Evolutionary conservation across 1,140 invertebrate species (phyloP), one percentile per base, ranked within the genome.

Genomic region (Brachystomella parvula): DNA sequence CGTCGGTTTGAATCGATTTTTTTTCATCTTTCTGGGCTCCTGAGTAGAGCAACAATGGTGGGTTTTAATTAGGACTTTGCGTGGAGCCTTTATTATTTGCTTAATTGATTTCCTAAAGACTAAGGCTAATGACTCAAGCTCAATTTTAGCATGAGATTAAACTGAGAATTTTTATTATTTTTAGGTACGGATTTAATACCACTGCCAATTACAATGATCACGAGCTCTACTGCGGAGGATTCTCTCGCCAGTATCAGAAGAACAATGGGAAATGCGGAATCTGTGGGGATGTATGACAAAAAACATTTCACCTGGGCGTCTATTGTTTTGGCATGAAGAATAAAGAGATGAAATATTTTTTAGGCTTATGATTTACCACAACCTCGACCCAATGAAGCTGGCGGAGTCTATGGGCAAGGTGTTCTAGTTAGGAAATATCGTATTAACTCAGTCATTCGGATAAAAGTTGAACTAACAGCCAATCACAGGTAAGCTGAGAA

Each of bases 201-300:
- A 83, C 83, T 1, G 78, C 79, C 29, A 83, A 87, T 76, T 94
- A 93, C 79, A 92, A 94, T 75, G 92, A 95, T 75, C 88, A 93
- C 75, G 89, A 94, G 76, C 81, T 89, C 1, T 93, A 88, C 77
- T 95, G 92, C 76, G 92, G 92, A 1, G 92, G 92, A 2, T 90
- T 90, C 74, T 82, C 85, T 1, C 80, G 86, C 63, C 89, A 91
- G 74, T 89, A 88, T 86, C 79, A 82, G 58, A 76, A 70, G 21
- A 86, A 86, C 69, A 83, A 80, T 0, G 89, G 91, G 0, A 90
- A 91, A 76, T 94, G 92, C 75, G 91, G 92, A 12, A 62, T 30
- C 3, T 53, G 49, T 19, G 31, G 32, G 39, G 21, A 61, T 39
- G 26, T 31, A 61, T 60, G 58, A 31, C 12, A 12, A 31, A 19